A percentile compares a stretch with the other conserved stretches of the same genome.
These are phyloP conservation scores for Cossypha niveicapilla DNA, from an alignment of 2,797 vertebrate genomes.

Conservation along the genomic window DNA sequence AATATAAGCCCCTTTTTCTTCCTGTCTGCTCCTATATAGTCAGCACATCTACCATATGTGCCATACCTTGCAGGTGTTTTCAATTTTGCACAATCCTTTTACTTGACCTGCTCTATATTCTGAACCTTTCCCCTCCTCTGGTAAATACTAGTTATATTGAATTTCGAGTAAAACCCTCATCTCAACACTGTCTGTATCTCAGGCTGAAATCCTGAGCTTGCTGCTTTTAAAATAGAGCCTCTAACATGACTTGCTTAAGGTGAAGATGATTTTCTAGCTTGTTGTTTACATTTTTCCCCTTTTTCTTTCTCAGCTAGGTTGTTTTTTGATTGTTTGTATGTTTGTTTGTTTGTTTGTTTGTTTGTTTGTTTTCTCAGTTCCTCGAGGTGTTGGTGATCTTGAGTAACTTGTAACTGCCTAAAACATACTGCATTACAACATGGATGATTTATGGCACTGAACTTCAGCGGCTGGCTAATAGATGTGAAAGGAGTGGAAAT, in stretches of 20 bases:
- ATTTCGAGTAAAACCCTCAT: not conserved
- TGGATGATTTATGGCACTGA: not conserved
- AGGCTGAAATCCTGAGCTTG: not conserved
- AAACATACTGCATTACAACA: not conserved
- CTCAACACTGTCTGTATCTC: not conserved
- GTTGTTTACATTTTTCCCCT: not conserved
- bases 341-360: not conserved
- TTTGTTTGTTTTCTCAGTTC: not conserved
- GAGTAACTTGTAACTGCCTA: not conserved
- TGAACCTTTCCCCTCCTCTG: not conserved
- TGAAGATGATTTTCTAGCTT: not conserved
- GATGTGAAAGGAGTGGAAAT: not conserved
- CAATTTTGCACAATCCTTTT: not conserved
- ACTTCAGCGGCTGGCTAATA: not conserved
- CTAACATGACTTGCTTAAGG: not conserved
- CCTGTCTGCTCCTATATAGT: not conserved
- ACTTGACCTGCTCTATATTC: not conserved
- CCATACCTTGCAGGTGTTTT: not conserved
- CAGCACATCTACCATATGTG: not conserved
- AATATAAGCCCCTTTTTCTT: not conserved
- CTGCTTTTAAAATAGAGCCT: not conserved
- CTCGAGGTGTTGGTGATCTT: not conserved
- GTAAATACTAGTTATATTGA: not conserved
- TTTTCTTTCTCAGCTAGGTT: not conserved
- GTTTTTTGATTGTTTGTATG: no score